Conservation (phyloP, 1,140 invertebrate species). For the Agrypnia vestita region DNA sequence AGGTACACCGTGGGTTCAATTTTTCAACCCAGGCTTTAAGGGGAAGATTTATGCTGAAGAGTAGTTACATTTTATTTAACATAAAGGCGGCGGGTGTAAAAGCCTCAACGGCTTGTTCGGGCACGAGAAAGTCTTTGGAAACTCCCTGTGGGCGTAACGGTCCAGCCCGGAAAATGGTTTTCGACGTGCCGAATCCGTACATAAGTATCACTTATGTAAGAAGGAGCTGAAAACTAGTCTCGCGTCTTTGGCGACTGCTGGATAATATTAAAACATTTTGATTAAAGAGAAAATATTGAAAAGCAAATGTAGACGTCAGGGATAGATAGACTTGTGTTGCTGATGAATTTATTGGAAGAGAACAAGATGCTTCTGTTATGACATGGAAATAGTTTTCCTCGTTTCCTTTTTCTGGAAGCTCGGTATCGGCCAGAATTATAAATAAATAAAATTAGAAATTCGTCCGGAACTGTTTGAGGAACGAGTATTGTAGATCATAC, state of each 20-base stretch:
- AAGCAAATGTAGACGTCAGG: background rate
- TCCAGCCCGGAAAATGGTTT: slow-evolving; percentile 11
- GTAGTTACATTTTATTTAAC: slow-evolving; percentile 19
- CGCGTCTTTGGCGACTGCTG: background rate
- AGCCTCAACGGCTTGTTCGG: slow-evolving; percentile 25
- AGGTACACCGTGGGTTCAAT: too few relatives aligned
- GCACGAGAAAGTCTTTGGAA: slow-evolving; percentile 22
- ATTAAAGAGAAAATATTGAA: background rate
- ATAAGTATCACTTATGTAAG: background rate
- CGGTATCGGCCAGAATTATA: too few relatives aligned
- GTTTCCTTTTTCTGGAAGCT: too few relatives aligned
- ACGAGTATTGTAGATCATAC: too few relatives aligned
- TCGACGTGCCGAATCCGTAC: slow-evolving; percentile 18
- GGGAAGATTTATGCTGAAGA: slow-evolving; percentile 10
- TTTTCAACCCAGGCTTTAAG: too few relatives aligned
- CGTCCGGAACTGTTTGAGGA: too few relatives aligned
- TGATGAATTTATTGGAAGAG: background rate
- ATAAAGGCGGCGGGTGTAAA: slow-evolving; percentile 19
- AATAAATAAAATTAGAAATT: too few relatives aligned
- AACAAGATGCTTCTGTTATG: slow-evolving; percentile 6
- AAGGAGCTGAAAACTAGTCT: background rate
- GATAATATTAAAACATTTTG: background rate
- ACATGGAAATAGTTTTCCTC: background rate
- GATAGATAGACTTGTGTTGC: background rate
- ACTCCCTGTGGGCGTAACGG: slow-evolving; percentile 35